Evolutionary conservation across 1,140 invertebrate genomes (phyloP).

Genomic region (Drosophila nannoptera): DNA sequence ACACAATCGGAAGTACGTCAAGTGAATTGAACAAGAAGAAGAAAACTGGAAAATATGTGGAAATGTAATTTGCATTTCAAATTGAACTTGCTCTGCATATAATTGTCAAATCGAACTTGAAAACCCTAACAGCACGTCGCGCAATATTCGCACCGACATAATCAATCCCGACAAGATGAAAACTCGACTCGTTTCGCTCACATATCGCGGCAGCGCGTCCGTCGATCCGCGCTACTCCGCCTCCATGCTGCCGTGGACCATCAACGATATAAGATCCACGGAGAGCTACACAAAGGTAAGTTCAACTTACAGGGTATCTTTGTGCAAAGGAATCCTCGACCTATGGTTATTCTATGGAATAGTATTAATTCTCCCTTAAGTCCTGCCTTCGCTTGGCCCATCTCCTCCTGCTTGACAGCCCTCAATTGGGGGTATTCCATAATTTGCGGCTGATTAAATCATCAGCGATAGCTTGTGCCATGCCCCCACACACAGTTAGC

Average conservation of each 20-base stretch:
- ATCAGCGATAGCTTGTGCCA: neutral
- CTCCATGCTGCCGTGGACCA: constrained; percentile 88
- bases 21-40: constrained; percentile 46
- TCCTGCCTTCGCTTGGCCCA: no score
- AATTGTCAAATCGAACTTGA: constrained; percentile 24
- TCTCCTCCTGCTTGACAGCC: no score
- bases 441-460: constrained; percentile 13
- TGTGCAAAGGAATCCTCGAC: no score
- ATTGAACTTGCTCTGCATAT: constrained; percentile 23
- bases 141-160: constrained; percentile 3
- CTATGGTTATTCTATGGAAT: no score
- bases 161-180: constrained; percentile 79
- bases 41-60: constrained; percentile 11
- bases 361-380: no score
- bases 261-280: constrained; percentile 83
- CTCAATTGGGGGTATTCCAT: neutral
- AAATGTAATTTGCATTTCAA: constrained; percentile 33
- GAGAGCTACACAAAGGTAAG: constrained; percentile 81
- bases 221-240: constrained; percentile 87
- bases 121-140: neutral
- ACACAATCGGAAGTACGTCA: constrained; percentile 3
- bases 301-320: neutral
- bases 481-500: no score
- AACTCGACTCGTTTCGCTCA: constrained; percentile 84
- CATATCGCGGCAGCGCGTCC: constrained; percentile 86